Evolutionary conservation across 2,888 invertebrate genomes (phyloP).

Genomic region (Alviniconcha strummeri): DNA sequence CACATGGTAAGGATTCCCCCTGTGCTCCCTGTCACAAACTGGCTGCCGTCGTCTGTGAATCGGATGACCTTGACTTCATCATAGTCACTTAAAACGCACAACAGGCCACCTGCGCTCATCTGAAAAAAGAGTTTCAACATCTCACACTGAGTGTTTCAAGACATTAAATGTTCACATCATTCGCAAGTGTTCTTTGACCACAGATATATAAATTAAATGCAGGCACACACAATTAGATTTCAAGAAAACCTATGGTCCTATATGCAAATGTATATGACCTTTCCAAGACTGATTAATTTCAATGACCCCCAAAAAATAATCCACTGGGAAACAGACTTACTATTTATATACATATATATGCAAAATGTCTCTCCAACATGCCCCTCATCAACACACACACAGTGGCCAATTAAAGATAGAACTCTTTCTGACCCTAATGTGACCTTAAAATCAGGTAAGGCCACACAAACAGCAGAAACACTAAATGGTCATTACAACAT

Average conservation of each 20-base stretch:
- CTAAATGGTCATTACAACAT: too few relatives aligned
- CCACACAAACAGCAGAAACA: too few relatives aligned
- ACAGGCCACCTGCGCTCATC: conserved; percentile 81
- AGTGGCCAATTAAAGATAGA: too few relatives aligned
- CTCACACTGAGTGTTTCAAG: background rate
- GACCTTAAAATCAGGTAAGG: too few relatives aligned
- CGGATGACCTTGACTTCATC: conserved; percentile 85
- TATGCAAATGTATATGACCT: too few relatives aligned
- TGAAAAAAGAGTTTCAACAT: conserved; percentile 46
- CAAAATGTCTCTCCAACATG: too few relatives aligned
- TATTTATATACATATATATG: too few relatives aligned
- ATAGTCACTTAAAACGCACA: conserved; percentile 86
- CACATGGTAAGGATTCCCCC: conserved; percentile 91
- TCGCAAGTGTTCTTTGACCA: background rate
- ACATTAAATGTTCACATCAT: background rate
- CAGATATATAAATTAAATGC: background rate
- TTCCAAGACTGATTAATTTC: background rate
- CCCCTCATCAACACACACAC: too few relatives aligned
- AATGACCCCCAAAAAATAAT: background rate
- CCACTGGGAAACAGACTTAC: too few relatives aligned
- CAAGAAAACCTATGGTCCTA: background rate
- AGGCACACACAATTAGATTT: background rate
- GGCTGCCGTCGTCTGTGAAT: conserved; percentile 86
- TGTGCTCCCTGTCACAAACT: conserved; percentile 86
- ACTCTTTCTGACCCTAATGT: too few relatives aligned